A percentile compares a stretch with the other conserved stretches of the same genome.
Evolutionary conservation across 2,888 invertebrate species (phyloP).

Genomic region (Plagodis pulveraria): DNA sequence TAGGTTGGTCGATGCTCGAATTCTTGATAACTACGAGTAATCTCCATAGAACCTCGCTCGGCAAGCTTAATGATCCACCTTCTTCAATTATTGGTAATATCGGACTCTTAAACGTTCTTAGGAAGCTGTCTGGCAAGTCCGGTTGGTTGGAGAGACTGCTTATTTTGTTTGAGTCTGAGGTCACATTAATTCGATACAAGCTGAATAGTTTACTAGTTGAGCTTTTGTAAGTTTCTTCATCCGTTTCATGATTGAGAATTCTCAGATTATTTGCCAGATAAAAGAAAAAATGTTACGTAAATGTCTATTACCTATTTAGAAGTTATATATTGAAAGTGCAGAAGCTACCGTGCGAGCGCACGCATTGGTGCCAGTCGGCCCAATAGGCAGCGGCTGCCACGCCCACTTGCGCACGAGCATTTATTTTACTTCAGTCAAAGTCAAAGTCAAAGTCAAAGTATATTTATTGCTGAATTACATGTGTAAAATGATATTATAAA

Average conservation of each 20-base stretch:
- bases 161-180: conserved; percentile 59
- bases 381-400: conserved; percentile 72
- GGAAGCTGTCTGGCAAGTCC: conserved; percentile 73
- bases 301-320: conserved; percentile 44
- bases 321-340: conserved; percentile 26
- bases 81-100: conserved; percentile 83
- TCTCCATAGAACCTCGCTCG: conserved; percentile 79
- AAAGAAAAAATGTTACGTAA: neutral
- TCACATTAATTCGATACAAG: conserved; percentile 49
- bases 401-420: conserved; percentile 56
- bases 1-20: conserved; percentile 75
- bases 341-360: conserved; percentile 75
- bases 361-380: conserved; percentile 78
- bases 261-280: no score
- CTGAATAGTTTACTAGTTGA: conserved; percentile 19
- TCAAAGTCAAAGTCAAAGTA: no score
- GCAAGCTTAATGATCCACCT: conserved; percentile 72
- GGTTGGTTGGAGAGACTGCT: conserved; percentile 46
- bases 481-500: no score
- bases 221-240: conserved; percentile 13
- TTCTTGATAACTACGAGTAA: conserved; percentile 83
- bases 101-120: conserved; percentile 78
- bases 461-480: no score
- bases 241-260: neutral
- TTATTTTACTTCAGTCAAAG: conserved; percentile 24